Percentiles rank a stretch among this genome's conserved stretches.
These are phyloP conservation scores for Bombus vancouverensis DNA, from an alignment of 1,140 invertebrate species.

Conservation along the genomic window DNA sequence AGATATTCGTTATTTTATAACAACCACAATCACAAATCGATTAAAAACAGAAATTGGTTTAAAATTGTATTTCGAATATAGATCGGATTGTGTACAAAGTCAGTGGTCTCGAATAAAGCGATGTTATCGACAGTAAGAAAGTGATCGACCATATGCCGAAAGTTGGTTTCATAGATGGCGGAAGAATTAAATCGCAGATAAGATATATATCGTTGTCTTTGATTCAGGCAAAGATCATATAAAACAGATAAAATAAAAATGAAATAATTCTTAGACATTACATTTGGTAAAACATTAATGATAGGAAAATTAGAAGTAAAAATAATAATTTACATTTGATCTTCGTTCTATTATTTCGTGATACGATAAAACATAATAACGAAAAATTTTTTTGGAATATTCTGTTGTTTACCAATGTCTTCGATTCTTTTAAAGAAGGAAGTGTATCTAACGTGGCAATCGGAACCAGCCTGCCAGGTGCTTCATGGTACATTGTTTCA, in stretches of 20 bases:
- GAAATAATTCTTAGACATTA: not conserved
- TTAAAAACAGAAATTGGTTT: not conserved
- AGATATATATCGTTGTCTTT: not conserved
- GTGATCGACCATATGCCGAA: not conserved
- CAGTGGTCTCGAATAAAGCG: not conserved
- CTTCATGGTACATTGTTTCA: not conserved
- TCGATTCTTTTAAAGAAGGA: not conserved
- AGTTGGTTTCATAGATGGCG: not conserved
- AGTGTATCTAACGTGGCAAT: slow-evolving; percentile 52
- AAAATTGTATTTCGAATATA: not conserved
- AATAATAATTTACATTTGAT: not conserved
- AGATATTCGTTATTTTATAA: not conserved
- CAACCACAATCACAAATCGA: not conserved
- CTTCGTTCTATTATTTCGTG: not conserved
- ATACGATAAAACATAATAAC: not conserved
- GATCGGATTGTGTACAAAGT: too few relatives aligned
- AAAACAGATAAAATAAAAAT: not conserved
- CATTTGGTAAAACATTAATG: not conserved
- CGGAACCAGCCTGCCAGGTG: slow-evolving; percentile 32
- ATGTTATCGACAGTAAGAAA: not conserved
- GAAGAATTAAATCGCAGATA: not conserved
- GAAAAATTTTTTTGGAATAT: not conserved
- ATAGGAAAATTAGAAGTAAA: not conserved
- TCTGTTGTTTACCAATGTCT: not conserved
- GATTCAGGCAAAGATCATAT: not conserved